phyloP scores from a whole-genome alignment of 2,888 invertebrate species.

The Lumbricus terrestris region DNA sequence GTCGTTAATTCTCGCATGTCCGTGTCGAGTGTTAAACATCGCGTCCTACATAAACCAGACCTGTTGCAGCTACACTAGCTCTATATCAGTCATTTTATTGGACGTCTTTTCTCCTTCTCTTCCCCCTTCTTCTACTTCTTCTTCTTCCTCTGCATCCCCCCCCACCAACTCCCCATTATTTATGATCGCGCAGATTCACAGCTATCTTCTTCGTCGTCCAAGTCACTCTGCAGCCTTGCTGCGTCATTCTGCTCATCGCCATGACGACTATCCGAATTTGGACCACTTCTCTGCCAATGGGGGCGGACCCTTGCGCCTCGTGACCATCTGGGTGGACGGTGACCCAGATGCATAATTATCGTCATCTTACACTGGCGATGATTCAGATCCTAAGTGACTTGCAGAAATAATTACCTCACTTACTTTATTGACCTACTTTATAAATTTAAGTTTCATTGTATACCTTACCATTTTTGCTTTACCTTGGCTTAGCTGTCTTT shows the following conservation, averaged over 20 bases:
- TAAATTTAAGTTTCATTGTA: background rate
- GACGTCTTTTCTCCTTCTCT: background rate
- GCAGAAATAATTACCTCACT: background rate
- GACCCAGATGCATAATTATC: background rate
- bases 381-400: background rate
- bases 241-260: background rate
- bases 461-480: background rate
- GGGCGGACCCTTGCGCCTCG: background rate
- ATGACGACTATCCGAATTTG: background rate
- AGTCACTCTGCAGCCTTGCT: background rate
- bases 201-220: background rate
- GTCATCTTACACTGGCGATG: background rate
- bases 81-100: background rate
- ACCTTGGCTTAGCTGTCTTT: background rate
- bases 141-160: no score
- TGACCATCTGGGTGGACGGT: background rate
- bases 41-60: background rate
- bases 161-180: background rate
- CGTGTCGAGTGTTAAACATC: background rate
- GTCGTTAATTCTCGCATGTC: background rate
- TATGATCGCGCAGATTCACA: background rate
- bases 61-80: no score
- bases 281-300: background rate
- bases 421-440: background rate
- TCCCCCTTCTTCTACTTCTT: background rate